Evolutionary conservation across 2,113 vertebrate genomes (phyloP).

Genomic region (Semnopithecus entellus): DNA sequence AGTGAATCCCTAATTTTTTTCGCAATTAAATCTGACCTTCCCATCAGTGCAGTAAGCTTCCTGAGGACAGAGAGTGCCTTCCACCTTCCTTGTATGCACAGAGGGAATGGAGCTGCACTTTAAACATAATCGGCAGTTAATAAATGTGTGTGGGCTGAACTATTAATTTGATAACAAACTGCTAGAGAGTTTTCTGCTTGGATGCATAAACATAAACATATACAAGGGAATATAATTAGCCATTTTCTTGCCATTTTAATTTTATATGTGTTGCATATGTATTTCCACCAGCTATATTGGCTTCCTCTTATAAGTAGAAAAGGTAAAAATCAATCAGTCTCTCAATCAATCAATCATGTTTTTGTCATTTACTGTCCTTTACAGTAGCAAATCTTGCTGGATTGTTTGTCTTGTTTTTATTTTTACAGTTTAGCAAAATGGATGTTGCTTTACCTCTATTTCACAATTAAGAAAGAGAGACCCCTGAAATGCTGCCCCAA

Average conservation of each 20-base stretch:
- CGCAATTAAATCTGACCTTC: background rate
- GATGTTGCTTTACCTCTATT: background rate
- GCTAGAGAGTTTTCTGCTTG: background rate
- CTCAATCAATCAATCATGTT: background rate
- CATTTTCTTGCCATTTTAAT: background rate
- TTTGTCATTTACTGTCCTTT: background rate
- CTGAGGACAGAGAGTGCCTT: background rate
- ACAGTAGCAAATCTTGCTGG: background rate
- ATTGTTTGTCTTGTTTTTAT: background rate
- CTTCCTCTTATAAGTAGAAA: background rate
- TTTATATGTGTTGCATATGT: background rate
- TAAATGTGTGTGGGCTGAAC: conserved; percentile 9
- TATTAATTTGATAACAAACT: conserved; percentile 42
- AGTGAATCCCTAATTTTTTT: rapidly evolving
- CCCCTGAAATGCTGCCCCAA: background rate
- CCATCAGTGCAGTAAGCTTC: background rate
- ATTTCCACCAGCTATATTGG: background rate
- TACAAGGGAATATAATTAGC: background rate
- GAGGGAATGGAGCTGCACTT: background rate
- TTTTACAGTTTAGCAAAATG: background rate
- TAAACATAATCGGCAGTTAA: background rate
- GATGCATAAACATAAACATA: background rate
- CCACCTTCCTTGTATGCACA: background rate
- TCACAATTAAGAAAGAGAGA: background rate
- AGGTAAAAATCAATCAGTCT: background rate